These are phyloP conservation scores for Puma concolor DNA, from an alignment of 2,113 vertebrate genomes.

Conservation along the genomic window DNA sequence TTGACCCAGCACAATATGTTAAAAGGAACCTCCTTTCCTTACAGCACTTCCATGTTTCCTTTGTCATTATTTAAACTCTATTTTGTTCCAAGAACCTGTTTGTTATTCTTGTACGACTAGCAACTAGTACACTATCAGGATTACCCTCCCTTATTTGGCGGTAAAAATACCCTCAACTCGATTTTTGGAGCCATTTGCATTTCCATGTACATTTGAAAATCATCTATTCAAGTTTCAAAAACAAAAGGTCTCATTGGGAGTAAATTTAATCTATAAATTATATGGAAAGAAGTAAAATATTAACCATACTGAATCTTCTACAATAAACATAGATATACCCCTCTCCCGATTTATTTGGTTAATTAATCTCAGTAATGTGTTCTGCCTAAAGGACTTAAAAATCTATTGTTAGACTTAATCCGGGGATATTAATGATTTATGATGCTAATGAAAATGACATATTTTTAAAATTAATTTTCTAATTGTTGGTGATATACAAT, in stretches of 20 bases:
- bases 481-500: not conserved
- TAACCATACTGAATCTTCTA: not conserved
- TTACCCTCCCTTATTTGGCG: not conserved
- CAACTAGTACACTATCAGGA: not conserved
- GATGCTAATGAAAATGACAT: not conserved
- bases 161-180: not conserved
- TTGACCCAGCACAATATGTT: not conserved
- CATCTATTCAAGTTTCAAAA: not conserved
- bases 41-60: not conserved
- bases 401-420: not conserved
- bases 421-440: not conserved
- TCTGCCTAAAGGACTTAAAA: not conserved
- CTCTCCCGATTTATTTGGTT: not conserved
- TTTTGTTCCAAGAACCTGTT: not conserved
- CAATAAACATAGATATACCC: not conserved
- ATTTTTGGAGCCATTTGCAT: not conserved
- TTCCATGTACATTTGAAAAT: not conserved
- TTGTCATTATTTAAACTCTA: not conserved
- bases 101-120: not conserved
- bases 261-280: not conserved
- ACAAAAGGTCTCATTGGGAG: not conserved
- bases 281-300: not conserved
- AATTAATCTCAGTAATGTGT: not conserved
- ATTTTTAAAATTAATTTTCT: conserved; percentile 26
- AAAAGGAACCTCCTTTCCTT: not conserved